phyloP scores from a whole-genome alignment of 2,888 invertebrate genomes.

The Epiblema foenella region DNA sequence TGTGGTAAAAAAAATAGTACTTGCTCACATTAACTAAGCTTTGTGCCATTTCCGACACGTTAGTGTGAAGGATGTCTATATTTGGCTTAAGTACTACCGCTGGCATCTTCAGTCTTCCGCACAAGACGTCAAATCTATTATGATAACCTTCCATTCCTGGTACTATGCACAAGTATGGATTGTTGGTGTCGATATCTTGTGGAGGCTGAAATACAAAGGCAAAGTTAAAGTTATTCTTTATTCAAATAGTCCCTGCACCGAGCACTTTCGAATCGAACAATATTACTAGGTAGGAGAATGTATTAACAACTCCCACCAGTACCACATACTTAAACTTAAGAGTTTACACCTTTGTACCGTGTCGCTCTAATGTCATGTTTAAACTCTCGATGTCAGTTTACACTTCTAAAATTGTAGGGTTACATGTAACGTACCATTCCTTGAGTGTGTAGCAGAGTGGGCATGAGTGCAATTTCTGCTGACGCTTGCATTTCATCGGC shows the following conservation, averaged over 20 bases:
- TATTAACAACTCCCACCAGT: no score
- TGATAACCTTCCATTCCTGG: constrained; percentile 36
- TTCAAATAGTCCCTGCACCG: no score
- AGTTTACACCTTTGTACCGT: no score
- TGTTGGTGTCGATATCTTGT: constrained; percentile 6
- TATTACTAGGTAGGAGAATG: no score
- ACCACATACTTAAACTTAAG: no score
- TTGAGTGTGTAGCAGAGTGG: constrained; percentile 8
- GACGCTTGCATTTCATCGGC: constrained; percentile 18
- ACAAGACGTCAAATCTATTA: constrained; percentile 25
- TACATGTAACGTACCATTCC: constrained; percentile 8
- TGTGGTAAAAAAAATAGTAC: not conserved
- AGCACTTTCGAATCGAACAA: no score
- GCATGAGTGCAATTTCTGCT: constrained; percentile 9
- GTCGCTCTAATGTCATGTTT: no score
- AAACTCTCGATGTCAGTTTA: no score
- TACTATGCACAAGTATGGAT: constrained; percentile 25
- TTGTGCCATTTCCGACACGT: constrained; percentile 27
- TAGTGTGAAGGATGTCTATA: constrained; percentile 7
- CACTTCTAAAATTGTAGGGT: no score
- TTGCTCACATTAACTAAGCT: constrained; percentile 18
- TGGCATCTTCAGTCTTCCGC: constrained; percentile 32
- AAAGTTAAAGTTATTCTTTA: no score
- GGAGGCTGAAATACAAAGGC: not conserved
- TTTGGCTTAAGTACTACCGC: constrained; percentile 20